Evolutionary conservation across 2,888 invertebrate species (phyloP).

Genomic region (Cryptus viduatorius): DNA sequence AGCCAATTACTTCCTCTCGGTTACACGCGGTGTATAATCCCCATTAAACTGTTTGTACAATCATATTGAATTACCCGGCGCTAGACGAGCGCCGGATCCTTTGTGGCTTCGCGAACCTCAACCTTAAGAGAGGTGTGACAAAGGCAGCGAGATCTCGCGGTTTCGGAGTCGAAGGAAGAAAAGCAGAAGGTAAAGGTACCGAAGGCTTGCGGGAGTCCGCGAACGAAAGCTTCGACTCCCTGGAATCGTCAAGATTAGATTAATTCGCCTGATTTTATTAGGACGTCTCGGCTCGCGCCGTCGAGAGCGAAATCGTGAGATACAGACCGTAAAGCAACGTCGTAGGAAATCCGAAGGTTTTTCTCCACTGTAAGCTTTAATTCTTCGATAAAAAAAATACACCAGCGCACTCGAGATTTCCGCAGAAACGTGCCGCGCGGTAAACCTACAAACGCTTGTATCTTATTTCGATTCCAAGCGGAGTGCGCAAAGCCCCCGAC

Average conservation of each 20-base stretch:
- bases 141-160: slow-evolving; percentile 49
- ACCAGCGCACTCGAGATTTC: not conserved
- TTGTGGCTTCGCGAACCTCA: slow-evolving; percentile 41
- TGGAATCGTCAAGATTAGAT: slow-evolving; percentile 78
- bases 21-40: slow-evolving; percentile 67
- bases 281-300: slow-evolving; percentile 66
- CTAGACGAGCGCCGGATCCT: slow-evolving; percentile 49
- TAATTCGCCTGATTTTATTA: slow-evolving; percentile 82
- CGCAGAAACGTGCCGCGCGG: slow-evolving; percentile 3
- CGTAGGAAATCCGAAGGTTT: not conserved
- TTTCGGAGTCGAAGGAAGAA: slow-evolving; percentile 50
- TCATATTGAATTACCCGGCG: slow-evolving; percentile 69
- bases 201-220: slow-evolving; percentile 41
- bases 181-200: slow-evolving; percentile 45
- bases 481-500: slow-evolving; percentile 24
- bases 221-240: slow-evolving; percentile 64
- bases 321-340: slow-evolving; percentile 7
- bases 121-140: slow-evolving; percentile 52
- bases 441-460: slow-evolving; percentile 29
- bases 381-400: slow-evolving; percentile 42
- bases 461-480: slow-evolving; percentile 21
- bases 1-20: slow-evolving; percentile 69
- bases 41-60: slow-evolving; percentile 71
- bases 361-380: slow-evolving; percentile 24
- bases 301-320: slow-evolving; percentile 45